These are phyloP conservation scores for Corythoichthys haematopterus DNA, from an alignment of 2,113 vertebrate genomes.

Conservation along the genomic window DNA sequence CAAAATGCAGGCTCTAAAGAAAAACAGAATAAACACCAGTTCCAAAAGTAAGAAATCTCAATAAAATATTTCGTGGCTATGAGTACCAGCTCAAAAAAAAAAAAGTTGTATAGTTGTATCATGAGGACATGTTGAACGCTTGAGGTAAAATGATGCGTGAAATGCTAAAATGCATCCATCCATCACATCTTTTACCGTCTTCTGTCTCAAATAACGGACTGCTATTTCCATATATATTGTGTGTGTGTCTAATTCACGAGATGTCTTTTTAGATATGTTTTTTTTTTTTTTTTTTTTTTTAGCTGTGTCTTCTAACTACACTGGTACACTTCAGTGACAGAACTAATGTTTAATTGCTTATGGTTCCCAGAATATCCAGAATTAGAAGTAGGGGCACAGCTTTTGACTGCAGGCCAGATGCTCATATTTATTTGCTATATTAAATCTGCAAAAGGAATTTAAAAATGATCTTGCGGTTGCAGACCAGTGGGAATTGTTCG, in stretches of 20 bases:
- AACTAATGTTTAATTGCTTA: slow-evolving; percentile 23
- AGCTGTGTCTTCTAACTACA: neutral
- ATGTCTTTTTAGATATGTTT: too few species aligned
- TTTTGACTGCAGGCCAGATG: neutral
- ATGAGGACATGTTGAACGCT: neutral
- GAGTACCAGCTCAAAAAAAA: neutral
- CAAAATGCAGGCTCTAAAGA: slow-evolving; percentile 14
- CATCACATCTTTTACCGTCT: too few species aligned
- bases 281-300: neutral
- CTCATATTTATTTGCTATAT: neutral
- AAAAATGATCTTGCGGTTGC: neutral
- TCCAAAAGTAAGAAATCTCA: neutral
- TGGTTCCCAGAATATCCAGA: slow-evolving; percentile 9
- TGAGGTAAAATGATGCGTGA: neutral
- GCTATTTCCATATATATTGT: too few species aligned
- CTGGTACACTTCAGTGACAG: neutral
- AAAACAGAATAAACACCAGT: neutral
- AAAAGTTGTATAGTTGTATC: neutral
- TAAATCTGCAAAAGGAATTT: too few species aligned
- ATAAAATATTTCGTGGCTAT: neutral
- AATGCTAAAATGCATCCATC: too few species aligned
- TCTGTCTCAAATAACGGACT: too few species aligned
- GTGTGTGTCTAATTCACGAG: too few species aligned
- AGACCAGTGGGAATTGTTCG: slow-evolving; percentile 29
- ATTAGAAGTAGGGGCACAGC: neutral